Evolutionary conservation across 2,797 vertebrate genomes (phyloP), one percentile per base, ranked within the genome.

Genomic region (Scolopax rusticola): DNA sequence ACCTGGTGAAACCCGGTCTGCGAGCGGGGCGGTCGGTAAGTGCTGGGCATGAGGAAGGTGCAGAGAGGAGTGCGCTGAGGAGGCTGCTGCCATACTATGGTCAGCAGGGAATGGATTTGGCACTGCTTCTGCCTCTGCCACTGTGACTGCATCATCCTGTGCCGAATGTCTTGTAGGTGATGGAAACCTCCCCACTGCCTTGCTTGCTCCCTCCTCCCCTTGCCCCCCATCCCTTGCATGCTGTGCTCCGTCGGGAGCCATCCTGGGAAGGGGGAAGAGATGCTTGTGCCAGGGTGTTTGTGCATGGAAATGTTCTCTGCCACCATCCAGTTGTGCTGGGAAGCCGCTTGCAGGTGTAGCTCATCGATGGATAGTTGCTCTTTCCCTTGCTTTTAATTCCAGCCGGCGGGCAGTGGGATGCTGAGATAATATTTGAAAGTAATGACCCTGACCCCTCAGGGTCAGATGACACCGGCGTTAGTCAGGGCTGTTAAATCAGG

Each of bases 81-180:
- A 53, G 97, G 93, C 95, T 91, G 79, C 84, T 95, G 89, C 96
- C 94, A 56, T 98, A 97, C 97, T 96, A 99, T 99, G 99, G 98
- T 99, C 97, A 98, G 98, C 98, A 98, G 98, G 97, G 99, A 99
- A 98, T 99, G 99, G 99, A 95, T 99, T 94, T 99, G 99, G 98
- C 99, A 99, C 97, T 99, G 99, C 98, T 98, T 99, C 98, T 99
- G 99, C 97, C 95, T 99, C 97, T 99, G 99, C 98, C 98, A 98
- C 96, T 98, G 98, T 97, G 98, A 98, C 97, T 99, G 99, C 89
- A 96, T 99, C 98, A 67, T 99, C 97, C 98, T 99, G 97, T 99
- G 99, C 99, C 99, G 98, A 96, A 99, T 99, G 98, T 99, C 98
- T 93, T 99, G 99, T 99, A 99, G 98, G 99, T 96, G 93, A 96